These are phyloP conservation scores for Erannis defoliaria DNA, from an alignment of 2,888 invertebrate species.

Conservation along the genomic window DNA sequence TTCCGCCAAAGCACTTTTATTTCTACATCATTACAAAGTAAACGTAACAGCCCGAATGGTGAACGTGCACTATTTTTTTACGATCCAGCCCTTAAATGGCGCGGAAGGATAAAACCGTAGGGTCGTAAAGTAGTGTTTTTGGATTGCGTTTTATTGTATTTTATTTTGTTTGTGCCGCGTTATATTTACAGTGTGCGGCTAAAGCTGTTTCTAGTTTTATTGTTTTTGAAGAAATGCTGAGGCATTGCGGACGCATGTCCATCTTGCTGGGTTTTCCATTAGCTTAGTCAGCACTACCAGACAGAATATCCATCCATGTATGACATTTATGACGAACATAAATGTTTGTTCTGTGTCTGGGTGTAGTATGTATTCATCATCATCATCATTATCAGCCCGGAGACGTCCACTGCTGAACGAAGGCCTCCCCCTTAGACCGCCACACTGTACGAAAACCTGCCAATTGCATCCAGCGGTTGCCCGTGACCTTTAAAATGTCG, in stretches of 20 bases:
- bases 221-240: conserved; percentile 15
- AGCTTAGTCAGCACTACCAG: no score
- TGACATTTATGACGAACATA: no score
- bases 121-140: conserved; percentile 45
- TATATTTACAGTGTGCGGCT: conserved; percentile 40
- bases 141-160: conserved; percentile 43
- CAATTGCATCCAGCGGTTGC: no score
- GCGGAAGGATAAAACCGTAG: conserved; percentile 43
- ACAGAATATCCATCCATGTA: no score
- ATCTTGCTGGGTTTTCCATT: no score
- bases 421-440: no score
- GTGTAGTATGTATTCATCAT: no score
- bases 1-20: conserved; percentile 22
- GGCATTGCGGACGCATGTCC: conserved; percentile 1
- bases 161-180: conserved; percentile 38
- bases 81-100: conserved; percentile 44
- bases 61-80: conserved; percentile 39
- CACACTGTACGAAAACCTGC: no score
- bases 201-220: conserved; percentile 30
- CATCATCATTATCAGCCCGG: no score
- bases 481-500: no score
- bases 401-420: no score
- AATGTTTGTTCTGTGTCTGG: no score
- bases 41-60: conserved; percentile 33
- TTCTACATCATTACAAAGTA: conserved; percentile 33